Base-by-base conservation (phyloP, 2,888 invertebrate genomes). In the Atrina japonica region DNA sequence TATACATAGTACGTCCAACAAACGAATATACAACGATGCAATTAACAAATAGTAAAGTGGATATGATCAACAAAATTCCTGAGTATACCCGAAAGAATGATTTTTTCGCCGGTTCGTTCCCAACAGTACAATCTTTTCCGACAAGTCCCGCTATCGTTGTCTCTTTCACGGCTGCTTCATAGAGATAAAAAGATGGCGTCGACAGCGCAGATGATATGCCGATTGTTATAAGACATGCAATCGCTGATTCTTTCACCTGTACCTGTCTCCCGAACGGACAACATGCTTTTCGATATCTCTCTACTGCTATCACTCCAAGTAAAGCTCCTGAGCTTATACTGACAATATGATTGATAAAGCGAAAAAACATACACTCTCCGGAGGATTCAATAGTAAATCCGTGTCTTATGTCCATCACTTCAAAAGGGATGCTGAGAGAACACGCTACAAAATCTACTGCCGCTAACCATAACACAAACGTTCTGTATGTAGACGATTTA, bases 291-390 rank as follows among this genome's bases (percentile, higher is more conserved):
- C 71, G 52, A 21, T 63, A 63, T 18, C 71, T 29, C 21, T 71
- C 71, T 40, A 71, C 49, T n/a, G 71, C 71, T 16, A 71, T 71
- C 14, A 71, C 66, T 7, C 66, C 66, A n/a, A 71, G 49, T 21
- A 71, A 45, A 21, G 60, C 30, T 7, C 71, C 71, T 9, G 71
- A 71, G 14, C 66, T 61, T 5, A 66, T 30, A n/a, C 29, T 63
- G 5, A 63, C 71, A 0, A 71, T 49, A 35, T 71, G 71, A 43
- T 63, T 71, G 0, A 71, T 16, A 35, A 58, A 71, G n/a, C 71
- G 60, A 27, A 71, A 71, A 43, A 60, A 49, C 59, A 66, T 71
- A 29, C 71, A 71, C 3, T 66, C 50, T 7, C 41, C 58, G 25
- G 43, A 43, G 1, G 66, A 60, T 18, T 47, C 41, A 45, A 71